Conservation (phyloP, 2,113 vertebrate species). For the Hymenochirus boettgeri region DNA sequence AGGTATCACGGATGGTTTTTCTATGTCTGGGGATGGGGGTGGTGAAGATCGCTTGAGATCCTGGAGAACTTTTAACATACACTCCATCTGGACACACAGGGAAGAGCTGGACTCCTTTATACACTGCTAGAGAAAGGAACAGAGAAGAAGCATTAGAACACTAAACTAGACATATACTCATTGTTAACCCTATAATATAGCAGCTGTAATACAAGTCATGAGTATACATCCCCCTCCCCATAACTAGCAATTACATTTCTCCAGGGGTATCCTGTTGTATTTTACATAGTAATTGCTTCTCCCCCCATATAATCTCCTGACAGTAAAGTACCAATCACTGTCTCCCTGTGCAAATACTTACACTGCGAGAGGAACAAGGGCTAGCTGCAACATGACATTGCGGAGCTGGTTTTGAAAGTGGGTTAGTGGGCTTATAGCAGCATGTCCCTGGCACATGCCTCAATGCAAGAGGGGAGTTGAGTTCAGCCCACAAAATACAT, state of each 20-base stretch:
- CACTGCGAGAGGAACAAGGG: too few relatives aligned
- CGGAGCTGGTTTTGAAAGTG: constrained; percentile 7
- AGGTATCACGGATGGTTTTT: constrained; percentile 50
- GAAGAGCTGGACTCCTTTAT: constrained; percentile 66
- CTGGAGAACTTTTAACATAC: constrained; percentile 67
- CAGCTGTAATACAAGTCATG: too few relatives aligned
- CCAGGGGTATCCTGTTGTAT: too few relatives aligned
- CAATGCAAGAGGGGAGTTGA: constrained; percentile 10
- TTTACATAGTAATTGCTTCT: too few relatives aligned
- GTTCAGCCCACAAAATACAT: constrained; percentile 14
- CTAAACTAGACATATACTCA: too few relatives aligned
- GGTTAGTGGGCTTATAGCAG: constrained; percentile 11
- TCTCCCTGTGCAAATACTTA: too few relatives aligned
- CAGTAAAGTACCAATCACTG: too few relatives aligned
- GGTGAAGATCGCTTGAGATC: constrained; percentile 57
- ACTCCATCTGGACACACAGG: constrained; percentile 67
- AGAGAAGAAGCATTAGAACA: constrained; percentile 30
- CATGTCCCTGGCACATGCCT: constrained; percentile 31
- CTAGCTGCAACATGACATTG: constrained; percentile 11
- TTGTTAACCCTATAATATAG: too few relatives aligned
- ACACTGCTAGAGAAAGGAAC: constrained; percentile 65
- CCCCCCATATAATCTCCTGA: too few relatives aligned
- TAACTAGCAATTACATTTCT: too few relatives aligned
- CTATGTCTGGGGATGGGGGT: constrained; percentile 2
- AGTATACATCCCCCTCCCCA: too few relatives aligned